Evolutionary conservation across 1,140 invertebrate species (phyloP).

Genomic region (Drosophila murphyi): DNA sequence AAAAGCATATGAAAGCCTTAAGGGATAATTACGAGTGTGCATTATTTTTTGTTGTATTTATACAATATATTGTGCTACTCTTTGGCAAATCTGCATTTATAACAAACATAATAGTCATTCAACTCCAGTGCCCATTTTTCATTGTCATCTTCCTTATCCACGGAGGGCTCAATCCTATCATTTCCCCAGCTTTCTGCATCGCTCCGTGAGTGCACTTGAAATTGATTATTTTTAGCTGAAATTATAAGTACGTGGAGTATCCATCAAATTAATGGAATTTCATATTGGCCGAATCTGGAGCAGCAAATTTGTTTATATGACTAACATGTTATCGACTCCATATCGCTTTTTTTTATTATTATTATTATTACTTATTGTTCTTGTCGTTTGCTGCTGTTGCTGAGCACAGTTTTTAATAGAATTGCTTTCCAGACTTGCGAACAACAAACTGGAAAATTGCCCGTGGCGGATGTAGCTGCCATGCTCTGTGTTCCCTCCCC

Average conservation of each 20-base stretch:
- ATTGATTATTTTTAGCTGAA: slow-evolving; percentile 11
- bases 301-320: slow-evolving; percentile 60
- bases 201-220: slow-evolving; percentile 42
- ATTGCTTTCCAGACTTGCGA: slow-evolving; percentile 68
- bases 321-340: slow-evolving; percentile 65
- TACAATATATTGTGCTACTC: no score
- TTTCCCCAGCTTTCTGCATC: slow-evolving; percentile 28
- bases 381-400: slow-evolving; percentile 34
- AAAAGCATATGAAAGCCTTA: no score
- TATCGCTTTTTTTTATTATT: slow-evolving; percentile 6
- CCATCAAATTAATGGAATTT: slow-evolving; percentile 77
- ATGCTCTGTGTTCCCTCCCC: neutral
- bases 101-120: slow-evolving; percentile 7
- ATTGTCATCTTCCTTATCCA: slow-evolving; percentile 6
- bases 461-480: slow-evolving; percentile 17
- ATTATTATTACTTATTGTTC: slow-evolving; percentile 8
- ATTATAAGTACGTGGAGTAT: slow-evolving; percentile 24
- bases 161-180: neutral
- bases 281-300: slow-evolving; percentile 56
- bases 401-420: slow-evolving; percentile 60
- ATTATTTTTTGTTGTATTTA: no score
- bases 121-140: neutral
- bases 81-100: no score
- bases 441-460: slow-evolving; percentile 52
- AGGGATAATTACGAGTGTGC: no score